These are phyloP conservation scores for Xiphophorus couchianus DNA, from an alignment of 2,113 vertebrate species.

Conservation along the genomic window DNA sequence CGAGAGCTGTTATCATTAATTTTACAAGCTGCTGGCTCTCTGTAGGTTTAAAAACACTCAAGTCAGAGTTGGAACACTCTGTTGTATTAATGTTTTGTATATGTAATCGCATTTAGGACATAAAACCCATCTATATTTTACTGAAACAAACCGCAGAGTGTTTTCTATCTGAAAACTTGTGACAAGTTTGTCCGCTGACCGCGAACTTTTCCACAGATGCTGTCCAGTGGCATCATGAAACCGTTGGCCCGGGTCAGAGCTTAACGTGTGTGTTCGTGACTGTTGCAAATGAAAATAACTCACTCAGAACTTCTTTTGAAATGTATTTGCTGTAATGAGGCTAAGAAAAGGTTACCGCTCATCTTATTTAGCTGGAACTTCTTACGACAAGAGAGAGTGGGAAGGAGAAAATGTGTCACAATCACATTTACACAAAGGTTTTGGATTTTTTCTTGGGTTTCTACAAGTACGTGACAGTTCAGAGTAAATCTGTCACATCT, in stretches of 20 bases:
- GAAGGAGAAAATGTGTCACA: background rate
- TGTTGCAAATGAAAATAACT: background rate
- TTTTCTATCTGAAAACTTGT: background rate
- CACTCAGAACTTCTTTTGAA: background rate
- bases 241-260: background rate
- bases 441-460: too few species aligned
- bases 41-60: background rate
- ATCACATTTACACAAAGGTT: background rate
- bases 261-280: background rate
- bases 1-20: conserved; percentile 5
- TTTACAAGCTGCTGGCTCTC: background rate
- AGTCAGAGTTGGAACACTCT: background rate
- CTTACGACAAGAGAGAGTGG: background rate
- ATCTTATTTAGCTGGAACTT: background rate
- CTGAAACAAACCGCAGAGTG: background rate
- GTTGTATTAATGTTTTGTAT: background rate
- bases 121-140: conserved; percentile 8
- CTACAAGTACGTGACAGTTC: too few species aligned
- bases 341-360: background rate
- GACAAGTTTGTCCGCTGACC: background rate
- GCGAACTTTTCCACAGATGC: background rate
- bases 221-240: background rate
- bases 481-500: too few species aligned
- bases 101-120: background rate
- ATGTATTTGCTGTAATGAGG: background rate